phyloP scores from a whole-genome alignment of 2,113 vertebrate species.

The Collichthys lucidus region DNA sequence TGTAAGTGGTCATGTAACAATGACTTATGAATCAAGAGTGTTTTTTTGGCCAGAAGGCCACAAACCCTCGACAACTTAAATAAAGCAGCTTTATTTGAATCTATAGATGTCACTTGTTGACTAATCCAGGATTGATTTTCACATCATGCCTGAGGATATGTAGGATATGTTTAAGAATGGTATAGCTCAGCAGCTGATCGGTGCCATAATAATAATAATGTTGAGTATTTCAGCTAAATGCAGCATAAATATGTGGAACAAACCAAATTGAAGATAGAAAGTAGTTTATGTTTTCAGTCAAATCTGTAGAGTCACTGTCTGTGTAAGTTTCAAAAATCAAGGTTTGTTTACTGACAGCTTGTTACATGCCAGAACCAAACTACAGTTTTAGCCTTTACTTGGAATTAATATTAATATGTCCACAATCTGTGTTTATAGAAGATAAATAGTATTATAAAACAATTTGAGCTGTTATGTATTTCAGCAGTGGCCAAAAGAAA shows the following conservation, averaged over 20 bases:
- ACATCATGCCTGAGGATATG: neutral
- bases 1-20: slow-evolving; percentile 44
- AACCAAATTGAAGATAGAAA: neutral
- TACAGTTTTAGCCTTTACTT: neutral
- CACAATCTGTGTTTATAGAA: neutral
- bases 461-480: neutral
- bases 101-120: neutral
- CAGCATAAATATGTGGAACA: neutral
- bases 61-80: slow-evolving; percentile 11
- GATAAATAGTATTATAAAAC: neutral
- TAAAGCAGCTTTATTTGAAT: neutral
- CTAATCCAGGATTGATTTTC: neutral
- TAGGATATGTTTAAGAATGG: neutral
- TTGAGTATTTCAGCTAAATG: no score
- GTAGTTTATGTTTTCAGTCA: neutral
- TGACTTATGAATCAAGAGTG: slow-evolving; percentile 41
- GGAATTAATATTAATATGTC: neutral
- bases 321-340: neutral
- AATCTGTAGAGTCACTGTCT: neutral
- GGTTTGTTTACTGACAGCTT: neutral
- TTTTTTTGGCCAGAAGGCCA: slow-evolving; percentile 15
- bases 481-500: neutral
- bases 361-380: no score
- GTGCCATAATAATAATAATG: no score
- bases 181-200: neutral